These are phyloP conservation scores for Hippocampus abdominalis DNA, from an alignment of 2,113 vertebrate species.

Conservation along the genomic window DNA sequence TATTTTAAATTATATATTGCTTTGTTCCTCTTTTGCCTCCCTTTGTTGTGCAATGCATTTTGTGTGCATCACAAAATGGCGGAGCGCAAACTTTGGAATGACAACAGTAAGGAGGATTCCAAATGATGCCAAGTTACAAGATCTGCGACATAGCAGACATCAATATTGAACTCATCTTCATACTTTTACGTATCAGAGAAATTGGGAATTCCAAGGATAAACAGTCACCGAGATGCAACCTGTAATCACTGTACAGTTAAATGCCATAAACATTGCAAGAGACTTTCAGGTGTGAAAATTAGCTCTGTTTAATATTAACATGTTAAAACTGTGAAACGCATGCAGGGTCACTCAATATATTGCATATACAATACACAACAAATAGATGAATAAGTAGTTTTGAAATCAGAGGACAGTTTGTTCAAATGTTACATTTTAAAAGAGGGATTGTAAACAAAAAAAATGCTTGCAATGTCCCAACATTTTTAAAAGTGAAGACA, in stretches of 20 bases:
- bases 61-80: background rate
- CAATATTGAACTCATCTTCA: background rate
- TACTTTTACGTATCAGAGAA: background rate
- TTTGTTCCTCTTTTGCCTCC: background rate
- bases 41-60: background rate
- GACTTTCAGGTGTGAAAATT: background rate
- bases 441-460: too few relatives aligned
- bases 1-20: background rate
- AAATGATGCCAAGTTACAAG: background rate
- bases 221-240: background rate
- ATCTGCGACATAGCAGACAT: background rate
- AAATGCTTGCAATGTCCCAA: too few relatives aligned
- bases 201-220: background rate
- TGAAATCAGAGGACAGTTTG: too few relatives aligned
- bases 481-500: too few relatives aligned
- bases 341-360: background rate
- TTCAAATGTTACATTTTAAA: too few relatives aligned
- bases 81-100: background rate
- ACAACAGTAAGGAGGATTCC: background rate
- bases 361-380: background rate
- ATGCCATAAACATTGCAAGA: background rate
- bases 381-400: too few relatives aligned
- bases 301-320: background rate
- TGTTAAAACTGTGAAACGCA: background rate
- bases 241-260: background rate